Evolutionary conservation across 2,797 vertebrate species (phyloP).

Genomic region (Anguilla megastoma): DNA sequence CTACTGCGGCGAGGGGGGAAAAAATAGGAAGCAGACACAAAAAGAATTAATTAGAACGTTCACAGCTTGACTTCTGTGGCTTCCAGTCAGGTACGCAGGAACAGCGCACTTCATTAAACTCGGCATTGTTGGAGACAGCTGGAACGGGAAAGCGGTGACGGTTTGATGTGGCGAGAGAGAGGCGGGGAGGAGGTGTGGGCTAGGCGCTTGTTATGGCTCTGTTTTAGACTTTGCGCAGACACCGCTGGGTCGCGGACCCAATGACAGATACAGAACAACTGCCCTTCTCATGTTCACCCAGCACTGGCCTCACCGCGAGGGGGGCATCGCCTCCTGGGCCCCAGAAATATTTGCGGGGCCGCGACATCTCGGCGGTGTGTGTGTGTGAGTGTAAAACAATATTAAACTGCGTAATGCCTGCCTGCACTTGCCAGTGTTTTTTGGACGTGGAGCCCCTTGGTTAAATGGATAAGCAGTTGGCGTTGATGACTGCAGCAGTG

Average conservation of each 20-base stretch:
- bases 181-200: constrained; percentile 44
- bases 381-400: constrained; percentile 16
- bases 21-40: constrained; percentile 50
- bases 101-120: constrained; percentile 50
- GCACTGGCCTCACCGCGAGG: constrained; percentile 26
- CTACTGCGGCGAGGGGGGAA: constrained; percentile 26
- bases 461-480: constrained; percentile 31
- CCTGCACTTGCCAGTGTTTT: constrained; percentile 33
- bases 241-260: constrained; percentile 34
- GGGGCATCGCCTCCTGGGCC: constrained; percentile 25
- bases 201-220: constrained; percentile 40
- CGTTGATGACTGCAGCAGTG: constrained; percentile 26
- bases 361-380: constrained; percentile 18
- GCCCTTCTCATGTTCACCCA: constrained; percentile 38
- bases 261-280: constrained; percentile 34
- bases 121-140: constrained; percentile 51
- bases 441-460: constrained; percentile 20
- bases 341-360: constrained; percentile 28
- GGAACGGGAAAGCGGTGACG: constrained; percentile 29
- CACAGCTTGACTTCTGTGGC: constrained; percentile 58
- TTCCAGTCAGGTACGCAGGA: constrained; percentile 47
- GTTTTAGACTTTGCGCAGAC: constrained; percentile 31
- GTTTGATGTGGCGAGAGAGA: constrained; percentile 55
- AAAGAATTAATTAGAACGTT: constrained; percentile 60
- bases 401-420: constrained; percentile 37